Base-by-base conservation (phyloP, 2,113 vertebrate species). In the Oncorhynchus gorbuscha region DNA sequence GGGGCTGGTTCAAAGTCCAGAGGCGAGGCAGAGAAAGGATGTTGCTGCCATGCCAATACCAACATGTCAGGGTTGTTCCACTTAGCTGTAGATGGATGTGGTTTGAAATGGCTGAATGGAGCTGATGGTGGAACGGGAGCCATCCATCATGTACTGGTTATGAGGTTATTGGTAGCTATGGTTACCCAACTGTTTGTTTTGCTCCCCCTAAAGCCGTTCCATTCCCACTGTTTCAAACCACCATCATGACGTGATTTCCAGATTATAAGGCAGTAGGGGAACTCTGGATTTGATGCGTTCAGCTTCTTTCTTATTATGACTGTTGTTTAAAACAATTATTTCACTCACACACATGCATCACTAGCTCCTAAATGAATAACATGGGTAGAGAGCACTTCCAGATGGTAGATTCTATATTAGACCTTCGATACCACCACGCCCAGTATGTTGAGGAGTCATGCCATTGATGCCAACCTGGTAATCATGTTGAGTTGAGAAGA, bases 151-250 rank as follows among this genome's bases (percentile, higher is more conserved):
- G 11, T 9, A 12, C 39, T 45, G 39, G 39, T 45, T 45, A 79
- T 82, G 81, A 73, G 80, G 76, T 81, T 81, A 48, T 65, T 74
- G 76, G 76, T 79, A 84, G 80, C 88, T 84, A 84, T 91, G 89
- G 88, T 88, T 87, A 91, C 85, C 59, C 48, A 81, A 45, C 39
- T 11, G 39, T 45, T 79, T 32, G 85, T 90, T 85, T 92, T 92
- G 73, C 79, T 84, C 81, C 65, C 14, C 16, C 51, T 18, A 55
- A 88, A 90, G 86, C 83, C 84, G 88, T 90, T 89, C 84, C 75
- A 74, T 80, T 87, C 74, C 83, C 77, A 69, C 66, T 35, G 79
- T 45, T 85, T 79, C 70, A 89, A 91, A 89, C 84, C 74, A 65
- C 89, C 39, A 45, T 45, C 39, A 45, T 45, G 39, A 45, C 39